phyloP scores from a whole-genome alignment of 2,797 vertebrate species.

The Pipistrellus pipistrellus region DNA sequence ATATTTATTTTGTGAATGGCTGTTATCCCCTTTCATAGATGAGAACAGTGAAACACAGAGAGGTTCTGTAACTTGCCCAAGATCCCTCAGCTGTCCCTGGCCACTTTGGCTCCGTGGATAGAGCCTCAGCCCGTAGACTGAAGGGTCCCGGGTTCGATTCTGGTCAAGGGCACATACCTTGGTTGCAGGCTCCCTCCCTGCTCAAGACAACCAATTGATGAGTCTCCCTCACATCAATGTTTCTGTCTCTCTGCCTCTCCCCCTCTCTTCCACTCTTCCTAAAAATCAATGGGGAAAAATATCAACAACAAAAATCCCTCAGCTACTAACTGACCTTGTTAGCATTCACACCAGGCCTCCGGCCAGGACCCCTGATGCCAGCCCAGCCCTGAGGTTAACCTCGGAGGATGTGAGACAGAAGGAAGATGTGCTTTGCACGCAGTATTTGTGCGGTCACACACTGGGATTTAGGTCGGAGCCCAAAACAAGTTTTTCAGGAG shows the following conservation, averaged over 20 bases:
- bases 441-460: accelerated
- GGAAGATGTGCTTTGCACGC: neutral
- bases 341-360: neutral
- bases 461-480: neutral
- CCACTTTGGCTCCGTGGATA: too few relatives aligned
- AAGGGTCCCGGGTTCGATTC: too few relatives aligned
- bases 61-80: neutral
- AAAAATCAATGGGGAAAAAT: too few relatives aligned
- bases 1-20: neutral
- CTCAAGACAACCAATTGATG: too few relatives aligned
- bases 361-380: neutral
- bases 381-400: neutral
- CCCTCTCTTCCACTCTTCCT: too few relatives aligned
- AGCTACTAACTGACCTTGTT: neutral
- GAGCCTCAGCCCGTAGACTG: too few relatives aligned
- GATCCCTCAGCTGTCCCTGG: neutral
- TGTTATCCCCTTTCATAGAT: neutral
- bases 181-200: too few relatives aligned
- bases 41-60: neutral
- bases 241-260: too few relatives aligned
- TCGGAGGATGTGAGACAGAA: neutral
- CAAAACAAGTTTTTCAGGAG: neutral
- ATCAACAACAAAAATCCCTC: neutral
- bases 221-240: too few relatives aligned
- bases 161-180: too few relatives aligned